phyloP scores from a whole-genome alignment of 2,888 invertebrate species.

The Xestia xanthographa region DNA sequence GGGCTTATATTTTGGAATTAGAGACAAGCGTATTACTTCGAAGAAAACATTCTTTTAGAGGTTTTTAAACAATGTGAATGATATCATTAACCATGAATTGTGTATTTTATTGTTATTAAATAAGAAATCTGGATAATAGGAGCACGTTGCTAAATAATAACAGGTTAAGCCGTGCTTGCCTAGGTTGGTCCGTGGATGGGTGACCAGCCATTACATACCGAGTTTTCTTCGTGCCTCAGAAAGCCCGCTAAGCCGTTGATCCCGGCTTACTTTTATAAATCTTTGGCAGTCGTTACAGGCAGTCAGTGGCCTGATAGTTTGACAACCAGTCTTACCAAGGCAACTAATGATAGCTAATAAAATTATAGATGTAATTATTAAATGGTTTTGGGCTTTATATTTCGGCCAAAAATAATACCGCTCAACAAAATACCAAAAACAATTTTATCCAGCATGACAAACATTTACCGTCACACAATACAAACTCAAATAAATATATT shows the following conservation, averaged over 20 bases:
- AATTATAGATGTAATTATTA: background rate
- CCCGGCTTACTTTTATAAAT: no score
- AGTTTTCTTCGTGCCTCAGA: no score
- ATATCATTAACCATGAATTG: background rate
- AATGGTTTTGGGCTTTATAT: background rate
- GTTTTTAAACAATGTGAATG: constrained; percentile 15
- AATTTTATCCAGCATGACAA: background rate
- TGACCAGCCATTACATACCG: no score
- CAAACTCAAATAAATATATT: constrained; percentile 32
- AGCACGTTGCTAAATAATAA: no score
- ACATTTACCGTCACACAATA: background rate
- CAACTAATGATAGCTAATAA: background rate
- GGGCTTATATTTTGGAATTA: constrained; percentile 36
- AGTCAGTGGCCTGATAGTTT: no score
- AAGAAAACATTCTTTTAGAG: constrained; percentile 17
- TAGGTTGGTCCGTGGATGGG: no score
- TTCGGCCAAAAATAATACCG: background rate
- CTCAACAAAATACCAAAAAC: background rate
- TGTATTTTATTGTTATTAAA: background rate
- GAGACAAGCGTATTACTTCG: constrained; percentile 1
- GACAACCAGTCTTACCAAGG: no score
- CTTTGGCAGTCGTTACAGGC: no score
- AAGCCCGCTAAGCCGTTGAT: no score
- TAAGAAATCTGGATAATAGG: background rate
- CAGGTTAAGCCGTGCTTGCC: no score